Conservation (phyloP, 1,140 invertebrate species). For the Caenorhabditis brenneri region DNA sequence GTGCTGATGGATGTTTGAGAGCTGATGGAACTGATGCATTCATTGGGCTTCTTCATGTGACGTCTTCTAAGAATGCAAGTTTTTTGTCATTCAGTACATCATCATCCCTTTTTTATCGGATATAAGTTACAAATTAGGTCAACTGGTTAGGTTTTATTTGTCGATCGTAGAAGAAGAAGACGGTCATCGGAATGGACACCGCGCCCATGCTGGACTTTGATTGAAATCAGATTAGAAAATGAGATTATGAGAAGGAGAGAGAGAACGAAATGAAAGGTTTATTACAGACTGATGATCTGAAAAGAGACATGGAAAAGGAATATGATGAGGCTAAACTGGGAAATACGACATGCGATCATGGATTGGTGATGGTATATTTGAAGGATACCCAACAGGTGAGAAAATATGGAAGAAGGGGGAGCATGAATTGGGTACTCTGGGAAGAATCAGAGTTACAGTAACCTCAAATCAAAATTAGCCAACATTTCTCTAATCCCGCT, state of each 20-base stretch:
- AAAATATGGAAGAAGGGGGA: background rate
- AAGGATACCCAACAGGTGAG: conserved; percentile 56
- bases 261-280: background rate
- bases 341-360: conserved; percentile 54
- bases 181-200: conserved; percentile 6
- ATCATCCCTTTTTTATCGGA: background rate
- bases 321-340: conserved; percentile 50
- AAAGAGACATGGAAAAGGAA: conserved; percentile 46
- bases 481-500: too few relatives aligned
- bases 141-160: conserved; percentile 19
- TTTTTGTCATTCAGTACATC: background rate
- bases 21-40: conserved; percentile 51
- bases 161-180: background rate
- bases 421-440: too few relatives aligned
- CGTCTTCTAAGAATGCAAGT: conserved; percentile 48
- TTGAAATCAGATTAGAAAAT: background rate
- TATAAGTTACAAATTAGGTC: conserved; percentile 41
- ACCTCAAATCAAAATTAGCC: background rate
- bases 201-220: conserved; percentile 23
- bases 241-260: background rate
- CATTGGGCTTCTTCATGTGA: conserved; percentile 54
- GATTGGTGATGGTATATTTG: conserved; percentile 52
- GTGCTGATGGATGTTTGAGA: conserved; percentile 45
- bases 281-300: conserved; percentile 43
- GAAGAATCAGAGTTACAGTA: background rate